A percentile compares a stretch with the other conserved stretches of the same genome.
Evolutionary conservation across 2,888 invertebrate genomes (phyloP).

Genomic region (Dromius quadrimaculatus): DNA sequence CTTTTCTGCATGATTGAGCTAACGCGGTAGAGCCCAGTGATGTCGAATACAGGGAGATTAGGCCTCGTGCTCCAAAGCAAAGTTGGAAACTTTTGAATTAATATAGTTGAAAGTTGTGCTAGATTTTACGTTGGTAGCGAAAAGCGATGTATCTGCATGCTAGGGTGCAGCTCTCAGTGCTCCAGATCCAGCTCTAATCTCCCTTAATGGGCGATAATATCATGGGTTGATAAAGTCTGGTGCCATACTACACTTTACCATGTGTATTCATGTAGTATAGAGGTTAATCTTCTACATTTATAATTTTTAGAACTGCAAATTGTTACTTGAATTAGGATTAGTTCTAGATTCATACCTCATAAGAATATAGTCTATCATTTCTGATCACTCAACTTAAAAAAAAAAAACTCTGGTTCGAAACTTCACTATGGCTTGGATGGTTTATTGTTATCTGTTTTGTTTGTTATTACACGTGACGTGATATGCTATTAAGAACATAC

Average conservation of each 20-base stretch:
- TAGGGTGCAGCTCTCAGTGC: conserved; percentile 11
- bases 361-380: too few relatives aligned
- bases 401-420: too few relatives aligned
- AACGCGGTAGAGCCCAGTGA: conserved; percentile 8
- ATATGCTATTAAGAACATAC: too few relatives aligned
- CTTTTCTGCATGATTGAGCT: conserved; percentile 44
- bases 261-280: too few relatives aligned
- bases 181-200: conserved; percentile 13
- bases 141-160: conserved; percentile 9
- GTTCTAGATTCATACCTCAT: too few relatives aligned
- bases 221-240: background rate
- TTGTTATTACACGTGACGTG: too few relatives aligned
- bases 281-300: too few relatives aligned
- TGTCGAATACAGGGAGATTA: background rate
- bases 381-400: too few relatives aligned
- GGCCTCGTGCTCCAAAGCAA: background rate
- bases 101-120: conserved; percentile 41
- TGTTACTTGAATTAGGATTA: too few relatives aligned
- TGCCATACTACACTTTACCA: background rate
- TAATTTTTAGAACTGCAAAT: too few relatives aligned
- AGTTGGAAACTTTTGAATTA: conserved; percentile 16
- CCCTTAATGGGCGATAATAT: conserved; percentile 16
- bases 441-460: too few relatives aligned
- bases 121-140: conserved; percentile 14
- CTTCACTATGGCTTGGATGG: too few relatives aligned